Conservation (phyloP, 2,888 invertebrate species). For the Hypolimnas misippus region DNA sequence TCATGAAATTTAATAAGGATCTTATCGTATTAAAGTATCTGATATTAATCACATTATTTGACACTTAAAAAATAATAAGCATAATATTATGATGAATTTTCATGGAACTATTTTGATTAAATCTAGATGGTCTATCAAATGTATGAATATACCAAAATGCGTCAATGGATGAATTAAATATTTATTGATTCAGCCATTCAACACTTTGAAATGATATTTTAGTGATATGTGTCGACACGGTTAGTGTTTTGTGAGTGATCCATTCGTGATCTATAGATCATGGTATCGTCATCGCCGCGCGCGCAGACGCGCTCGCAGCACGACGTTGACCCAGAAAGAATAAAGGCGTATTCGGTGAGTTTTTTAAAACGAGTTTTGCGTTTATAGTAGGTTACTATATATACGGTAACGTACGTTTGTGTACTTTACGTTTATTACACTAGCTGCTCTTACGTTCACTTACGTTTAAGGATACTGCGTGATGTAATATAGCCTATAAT, state of each 20-base stretch:
- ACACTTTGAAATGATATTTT: constrained; percentile 14
- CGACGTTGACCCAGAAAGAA: constrained; percentile 79
- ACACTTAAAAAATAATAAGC: too few species aligned
- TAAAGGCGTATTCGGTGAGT: constrained; percentile 80
- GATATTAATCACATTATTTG: too few species aligned
- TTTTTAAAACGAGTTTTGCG: constrained; percentile 8
- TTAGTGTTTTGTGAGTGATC: constrained; percentile 45
- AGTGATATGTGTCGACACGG: constrained; percentile 28
- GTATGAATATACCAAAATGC: too few species aligned
- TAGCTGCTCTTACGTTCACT: too few species aligned
- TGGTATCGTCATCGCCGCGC: constrained; percentile 82
- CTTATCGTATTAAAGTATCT: too few species aligned
- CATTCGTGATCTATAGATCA: constrained; percentile 74
- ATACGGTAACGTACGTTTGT: neutral
- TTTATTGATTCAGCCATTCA: neutral
- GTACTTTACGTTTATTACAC: neutral
- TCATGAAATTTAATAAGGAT: too few species aligned
- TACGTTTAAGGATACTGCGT: too few species aligned
- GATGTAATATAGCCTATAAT: too few species aligned
- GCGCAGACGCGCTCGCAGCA: constrained; percentile 75
- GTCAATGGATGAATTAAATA: neutral
- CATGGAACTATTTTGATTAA: too few species aligned
- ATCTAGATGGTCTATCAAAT: neutral
- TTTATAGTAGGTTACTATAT: neutral
- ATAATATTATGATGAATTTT: too few species aligned